phyloP scores from a whole-genome alignment of 2,888 invertebrate genomes.

The Drosophila rubida region DNA sequence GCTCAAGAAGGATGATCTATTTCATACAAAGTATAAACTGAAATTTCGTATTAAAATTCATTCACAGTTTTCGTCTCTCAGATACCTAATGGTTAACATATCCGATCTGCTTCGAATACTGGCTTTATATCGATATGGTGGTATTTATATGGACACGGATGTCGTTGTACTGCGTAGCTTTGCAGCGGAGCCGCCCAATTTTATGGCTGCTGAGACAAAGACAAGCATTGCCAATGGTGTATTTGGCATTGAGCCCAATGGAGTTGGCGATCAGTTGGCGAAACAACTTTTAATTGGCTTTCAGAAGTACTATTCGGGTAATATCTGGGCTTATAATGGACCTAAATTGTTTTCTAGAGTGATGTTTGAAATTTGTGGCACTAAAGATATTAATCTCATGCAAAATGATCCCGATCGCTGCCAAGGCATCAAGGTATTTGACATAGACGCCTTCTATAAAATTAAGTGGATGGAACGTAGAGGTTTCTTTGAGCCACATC shows the following conservation, averaged over 20 bases:
- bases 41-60: neutral
- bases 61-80: neutral
- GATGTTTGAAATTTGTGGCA: slow-evolving; percentile 5
- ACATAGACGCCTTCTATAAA: slow-evolving; percentile 10
- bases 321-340: slow-evolving; percentile 16
- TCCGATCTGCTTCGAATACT: slow-evolving; percentile 82
- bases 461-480: neutral
- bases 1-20: slow-evolving; percentile 53
- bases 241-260: slow-evolving; percentile 86
- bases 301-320: neutral
- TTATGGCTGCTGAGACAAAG: slow-evolving; percentile 85
- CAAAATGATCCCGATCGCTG: neutral
- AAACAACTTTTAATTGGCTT: slow-evolving; percentile 2
- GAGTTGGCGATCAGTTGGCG: slow-evolving; percentile 84
- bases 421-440: slow-evolving; percentile 6
- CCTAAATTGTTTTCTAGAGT: neutral
- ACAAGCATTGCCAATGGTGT: slow-evolving; percentile 88
- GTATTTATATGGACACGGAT: slow-evolving; percentile 91
- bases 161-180: slow-evolving; percentile 88
- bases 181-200: slow-evolving; percentile 57
- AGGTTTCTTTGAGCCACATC: neutral
- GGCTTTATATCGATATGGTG: slow-evolving; percentile 90
- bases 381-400: neutral
- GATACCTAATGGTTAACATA: slow-evolving; percentile 61
- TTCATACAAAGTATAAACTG: slow-evolving; percentile 29